Evolutionary conservation across 2,113 vertebrate genomes (phyloP).

Genomic region (Siphamia tubifer): DNA sequence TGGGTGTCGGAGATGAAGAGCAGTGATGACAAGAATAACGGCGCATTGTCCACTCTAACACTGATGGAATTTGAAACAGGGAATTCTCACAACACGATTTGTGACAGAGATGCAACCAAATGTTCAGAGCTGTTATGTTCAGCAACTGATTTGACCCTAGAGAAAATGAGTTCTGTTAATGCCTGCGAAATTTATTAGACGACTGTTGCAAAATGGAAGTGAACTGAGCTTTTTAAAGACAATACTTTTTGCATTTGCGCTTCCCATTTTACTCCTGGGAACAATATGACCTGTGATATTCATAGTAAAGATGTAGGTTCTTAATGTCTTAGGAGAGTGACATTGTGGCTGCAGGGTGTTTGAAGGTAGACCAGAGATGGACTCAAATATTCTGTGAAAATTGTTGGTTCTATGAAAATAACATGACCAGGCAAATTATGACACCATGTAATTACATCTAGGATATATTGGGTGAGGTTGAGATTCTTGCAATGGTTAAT

Average conservation of each 20-base stretch:
- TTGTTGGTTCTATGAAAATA: too few relatives aligned
- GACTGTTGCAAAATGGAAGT: background rate
- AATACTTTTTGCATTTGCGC: background rate
- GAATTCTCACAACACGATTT: constrained; percentile 8
- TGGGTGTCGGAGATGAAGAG: background rate
- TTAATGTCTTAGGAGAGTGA: too few relatives aligned
- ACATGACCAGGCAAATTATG: too few relatives aligned
- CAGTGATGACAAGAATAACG: constrained; percentile 2
- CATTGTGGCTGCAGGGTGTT: too few relatives aligned
- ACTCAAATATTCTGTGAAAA: too few relatives aligned
- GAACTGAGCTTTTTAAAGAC: background rate
- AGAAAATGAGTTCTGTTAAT: constrained; percentile 19
- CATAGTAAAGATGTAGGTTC: too few relatives aligned
- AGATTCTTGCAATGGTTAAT: too few relatives aligned
- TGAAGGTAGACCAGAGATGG: too few relatives aligned
- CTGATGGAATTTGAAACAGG: constrained; percentile 29
- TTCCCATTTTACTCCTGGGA: background rate
- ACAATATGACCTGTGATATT: too few relatives aligned
- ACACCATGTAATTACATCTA: too few relatives aligned
- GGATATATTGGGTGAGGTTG: too few relatives aligned
- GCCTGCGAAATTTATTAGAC: constrained; percentile 1
- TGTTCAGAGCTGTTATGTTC: background rate
- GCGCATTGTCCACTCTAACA: background rate
- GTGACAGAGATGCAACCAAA: constrained; percentile 6
- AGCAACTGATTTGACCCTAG: constrained; percentile 31